A percentile compares a stretch with the other conserved stretches of the same genome.
Evolutionary conservation across 2,797 vertebrate genomes (phyloP).

Genomic region (Myotis findleyi): DNA sequence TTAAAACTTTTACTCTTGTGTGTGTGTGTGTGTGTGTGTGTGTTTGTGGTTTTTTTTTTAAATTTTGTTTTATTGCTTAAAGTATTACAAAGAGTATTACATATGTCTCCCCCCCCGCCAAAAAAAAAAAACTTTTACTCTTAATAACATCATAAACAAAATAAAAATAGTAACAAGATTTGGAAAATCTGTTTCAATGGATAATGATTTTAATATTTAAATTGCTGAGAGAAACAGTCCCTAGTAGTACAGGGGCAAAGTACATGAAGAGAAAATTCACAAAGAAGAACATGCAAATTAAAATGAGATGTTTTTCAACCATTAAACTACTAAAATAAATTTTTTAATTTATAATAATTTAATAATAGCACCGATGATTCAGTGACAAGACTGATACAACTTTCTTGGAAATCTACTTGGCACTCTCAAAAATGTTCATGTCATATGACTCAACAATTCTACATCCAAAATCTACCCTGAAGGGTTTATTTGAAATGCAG

Average conservation of each 20-base stretch:
- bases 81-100: no score
- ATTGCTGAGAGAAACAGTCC: background rate
- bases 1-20: background rate
- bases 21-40: no score
- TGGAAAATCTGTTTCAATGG: background rate
- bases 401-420: background rate
- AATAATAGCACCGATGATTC: background rate
- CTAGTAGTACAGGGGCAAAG: background rate
- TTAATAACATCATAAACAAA: constrained; percentile 12
- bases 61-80: no score
- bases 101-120: no score
- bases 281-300: background rate
- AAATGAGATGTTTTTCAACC: background rate
- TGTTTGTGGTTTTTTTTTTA: no score
- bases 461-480: background rate
- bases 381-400: background rate
- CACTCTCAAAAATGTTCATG: background rate
- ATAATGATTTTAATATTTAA: constrained; percentile 1
- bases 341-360: background rate
- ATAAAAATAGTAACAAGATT: constrained; percentile 25
- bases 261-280: background rate
- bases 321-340: background rate
- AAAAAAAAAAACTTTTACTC: background rate
- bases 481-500: constrained; percentile 29
- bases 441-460: background rate